phyloP scores from a whole-genome alignment of 2,797 vertebrate genomes.

The Manis crassicaudata region DNA sequence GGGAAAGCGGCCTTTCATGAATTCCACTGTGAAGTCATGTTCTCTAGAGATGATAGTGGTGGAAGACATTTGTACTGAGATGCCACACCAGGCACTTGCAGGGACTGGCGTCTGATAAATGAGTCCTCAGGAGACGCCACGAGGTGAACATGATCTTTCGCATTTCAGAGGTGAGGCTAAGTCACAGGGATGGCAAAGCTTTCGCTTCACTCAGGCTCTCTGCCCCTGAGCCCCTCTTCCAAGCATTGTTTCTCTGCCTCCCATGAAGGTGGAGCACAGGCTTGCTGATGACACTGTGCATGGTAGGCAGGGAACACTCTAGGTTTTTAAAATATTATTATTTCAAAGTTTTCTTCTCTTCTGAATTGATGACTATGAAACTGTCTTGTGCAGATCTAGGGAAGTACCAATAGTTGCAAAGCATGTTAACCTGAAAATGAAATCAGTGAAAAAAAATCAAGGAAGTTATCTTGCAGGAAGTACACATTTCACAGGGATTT shows the following conservation, averaged over 20 bases:
- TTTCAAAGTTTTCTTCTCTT: constrained; percentile 7
- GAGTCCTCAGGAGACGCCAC: not conserved
- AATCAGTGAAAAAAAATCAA: constrained; percentile 64
- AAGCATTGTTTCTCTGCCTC: not conserved
- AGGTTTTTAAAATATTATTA: not conserved
- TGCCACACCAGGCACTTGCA: not conserved
- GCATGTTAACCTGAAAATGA: constrained; percentile 49
- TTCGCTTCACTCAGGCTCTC: not conserved
- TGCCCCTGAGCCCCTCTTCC: not conserved
- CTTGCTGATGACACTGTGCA: not conserved
- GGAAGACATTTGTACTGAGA: not conserved
- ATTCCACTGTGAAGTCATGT: not conserved
- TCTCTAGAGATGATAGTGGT: not conserved
- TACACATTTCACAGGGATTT: constrained; percentile 65
- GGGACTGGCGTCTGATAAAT: not conserved
- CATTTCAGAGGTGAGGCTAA: not conserved
- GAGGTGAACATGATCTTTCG: not conserved
- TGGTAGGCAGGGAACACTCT: not conserved
- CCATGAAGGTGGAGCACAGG: not conserved
- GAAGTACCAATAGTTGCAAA: constrained; percentile 48
- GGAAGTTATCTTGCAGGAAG: constrained; percentile 64
- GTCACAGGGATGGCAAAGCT: not conserved
- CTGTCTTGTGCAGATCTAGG: not conserved
- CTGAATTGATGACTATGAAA: constrained; percentile 22
- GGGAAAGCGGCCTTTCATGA: not conserved